phyloP scores from a whole-genome alignment of 2,797 vertebrate genomes.

The Arctocebus calabarensis region DNA sequence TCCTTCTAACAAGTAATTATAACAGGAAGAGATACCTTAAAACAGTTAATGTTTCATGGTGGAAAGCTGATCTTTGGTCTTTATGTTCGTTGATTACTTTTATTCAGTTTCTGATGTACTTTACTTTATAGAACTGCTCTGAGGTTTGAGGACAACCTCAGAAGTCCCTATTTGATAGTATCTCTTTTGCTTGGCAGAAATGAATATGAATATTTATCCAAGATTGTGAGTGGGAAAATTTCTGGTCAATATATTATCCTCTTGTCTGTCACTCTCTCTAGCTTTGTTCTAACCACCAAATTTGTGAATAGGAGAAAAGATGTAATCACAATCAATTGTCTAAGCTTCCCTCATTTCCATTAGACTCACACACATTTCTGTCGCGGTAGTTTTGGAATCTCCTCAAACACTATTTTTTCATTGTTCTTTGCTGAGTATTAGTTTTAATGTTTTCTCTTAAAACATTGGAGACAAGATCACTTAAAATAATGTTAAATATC shows the following conservation, averaged over 20 bases:
- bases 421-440: background rate
- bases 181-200: background rate
- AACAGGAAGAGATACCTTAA: background rate
- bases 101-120: background rate
- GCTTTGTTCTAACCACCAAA: background rate
- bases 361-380: background rate
- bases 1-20: background rate
- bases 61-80: background rate
- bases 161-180: background rate
- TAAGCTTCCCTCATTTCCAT: background rate
- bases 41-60: background rate
- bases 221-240: background rate
- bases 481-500: background rate
- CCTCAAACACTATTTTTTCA: background rate
- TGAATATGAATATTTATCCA: background rate
- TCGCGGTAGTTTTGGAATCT: background rate
- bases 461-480: background rate
- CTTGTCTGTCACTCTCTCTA: background rate
- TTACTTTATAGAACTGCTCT: background rate
- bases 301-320: background rate
- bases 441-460: background rate
- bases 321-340: background rate
- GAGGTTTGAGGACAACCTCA: background rate
- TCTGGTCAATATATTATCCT: background rate
- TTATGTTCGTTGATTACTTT: background rate